Evolutionary conservation across 2,113 vertebrate species (phyloP).

Genomic region (Leuciscus idus): DNA sequence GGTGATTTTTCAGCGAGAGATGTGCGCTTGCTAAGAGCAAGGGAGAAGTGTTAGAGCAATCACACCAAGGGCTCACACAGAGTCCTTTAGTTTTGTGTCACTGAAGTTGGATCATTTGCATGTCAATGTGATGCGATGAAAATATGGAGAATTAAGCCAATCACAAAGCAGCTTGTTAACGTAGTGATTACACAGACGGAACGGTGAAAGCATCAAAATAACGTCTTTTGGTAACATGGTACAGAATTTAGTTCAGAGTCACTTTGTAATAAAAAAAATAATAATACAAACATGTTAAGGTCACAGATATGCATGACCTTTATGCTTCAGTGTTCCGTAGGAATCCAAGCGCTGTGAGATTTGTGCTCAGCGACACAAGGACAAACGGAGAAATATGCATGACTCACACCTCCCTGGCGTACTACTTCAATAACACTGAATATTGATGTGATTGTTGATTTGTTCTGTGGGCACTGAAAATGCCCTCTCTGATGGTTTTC

Average conservation of each 20-base stretch:
- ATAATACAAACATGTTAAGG: slow-evolving; percentile 14
- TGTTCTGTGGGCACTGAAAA: slow-evolving; percentile 36
- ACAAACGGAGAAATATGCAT: slow-evolving; percentile 47
- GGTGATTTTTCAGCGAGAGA: slow-evolving; percentile 31
- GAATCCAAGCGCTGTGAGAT: slow-evolving; percentile 16
- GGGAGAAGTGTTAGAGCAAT: slow-evolving; percentile 33
- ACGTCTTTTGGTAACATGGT: not conserved
- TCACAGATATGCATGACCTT: slow-evolving; percentile 20
- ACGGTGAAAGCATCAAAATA: not conserved
- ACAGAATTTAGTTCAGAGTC: slow-evolving; percentile 2
- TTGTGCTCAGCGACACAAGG: slow-evolving; percentile 27
- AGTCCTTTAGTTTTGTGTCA: slow-evolving; percentile 39
- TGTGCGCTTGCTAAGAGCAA: slow-evolving; percentile 19
- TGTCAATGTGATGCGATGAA: slow-evolving; percentile 35
- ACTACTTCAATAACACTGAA: slow-evolving; percentile 40
- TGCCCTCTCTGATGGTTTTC: slow-evolving; percentile 31
- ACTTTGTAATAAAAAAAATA: not conserved
- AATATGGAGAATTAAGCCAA: slow-evolving; percentile 27
- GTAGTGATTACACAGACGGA: slow-evolving; percentile 3
- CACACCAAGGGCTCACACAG: slow-evolving; percentile 12
- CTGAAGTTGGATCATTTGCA: slow-evolving; percentile 37
- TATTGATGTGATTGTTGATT: slow-evolving; percentile 47
- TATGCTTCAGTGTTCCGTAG: not conserved
- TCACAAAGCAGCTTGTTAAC: slow-evolving; percentile 34
- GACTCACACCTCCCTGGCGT: slow-evolving; percentile 27